phyloP scores from a whole-genome alignment of 2,888 invertebrate species.

The Pherbina coryleti region DNA sequence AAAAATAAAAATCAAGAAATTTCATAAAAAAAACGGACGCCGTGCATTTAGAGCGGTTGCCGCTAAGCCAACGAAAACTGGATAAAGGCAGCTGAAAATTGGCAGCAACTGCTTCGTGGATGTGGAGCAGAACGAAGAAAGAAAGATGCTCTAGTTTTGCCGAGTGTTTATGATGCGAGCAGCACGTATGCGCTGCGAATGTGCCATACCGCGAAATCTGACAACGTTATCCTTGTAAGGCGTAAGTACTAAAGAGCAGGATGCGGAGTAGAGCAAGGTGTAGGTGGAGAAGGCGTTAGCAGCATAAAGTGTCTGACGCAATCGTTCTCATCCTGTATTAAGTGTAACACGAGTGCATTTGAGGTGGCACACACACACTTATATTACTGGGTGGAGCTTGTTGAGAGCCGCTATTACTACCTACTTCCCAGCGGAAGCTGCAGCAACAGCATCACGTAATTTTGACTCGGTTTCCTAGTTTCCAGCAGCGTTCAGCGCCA shows the following conservation, averaged over 20 bases:
- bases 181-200: neutral
- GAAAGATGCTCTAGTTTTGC: neutral
- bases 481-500: neutral
- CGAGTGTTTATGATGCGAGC: neutral
- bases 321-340: no score
- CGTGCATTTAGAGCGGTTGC: constrained; percentile 13
- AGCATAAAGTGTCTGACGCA: neutral
- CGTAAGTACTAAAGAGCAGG: neutral
- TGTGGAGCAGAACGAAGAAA: neutral
- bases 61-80: neutral
- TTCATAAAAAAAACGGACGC: neutral
- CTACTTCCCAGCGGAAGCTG: neutral
- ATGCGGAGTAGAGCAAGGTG: neutral
- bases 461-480: neutral
- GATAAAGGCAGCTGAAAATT: neutral
- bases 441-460: constrained; percentile 6
- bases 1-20: neutral
- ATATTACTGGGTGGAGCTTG: neutral
- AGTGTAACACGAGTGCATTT: neutral
- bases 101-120: neutral
- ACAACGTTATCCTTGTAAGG: neutral
- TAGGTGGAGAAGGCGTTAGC: neutral
- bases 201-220: constrained; percentile 17
- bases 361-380: neutral
- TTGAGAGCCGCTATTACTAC: neutral